Percentiles rank a stretch among this genome's conserved stretches.
phyloP scores from a whole-genome alignment of 2,797 vertebrate genomes.

The Pangasius larnaudii region DNA sequence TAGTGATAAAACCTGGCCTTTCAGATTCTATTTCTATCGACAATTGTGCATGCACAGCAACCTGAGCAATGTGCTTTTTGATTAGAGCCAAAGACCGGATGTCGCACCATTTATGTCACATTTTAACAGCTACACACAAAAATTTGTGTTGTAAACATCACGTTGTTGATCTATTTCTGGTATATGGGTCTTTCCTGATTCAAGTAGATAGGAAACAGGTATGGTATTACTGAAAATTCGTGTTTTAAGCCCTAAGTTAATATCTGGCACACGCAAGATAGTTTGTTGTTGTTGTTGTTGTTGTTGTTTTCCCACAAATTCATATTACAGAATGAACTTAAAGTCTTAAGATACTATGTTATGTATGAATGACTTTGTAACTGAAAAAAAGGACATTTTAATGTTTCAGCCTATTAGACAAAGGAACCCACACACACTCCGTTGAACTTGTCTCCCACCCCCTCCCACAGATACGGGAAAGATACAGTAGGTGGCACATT shows the following conservation, averaged over 20 bases:
- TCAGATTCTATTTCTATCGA: not conserved
- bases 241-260: not conserved
- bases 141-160: not conserved
- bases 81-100: not conserved
- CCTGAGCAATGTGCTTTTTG: not conserved
- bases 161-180: not conserved
- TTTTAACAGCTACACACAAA: not conserved
- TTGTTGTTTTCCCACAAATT: not conserved
- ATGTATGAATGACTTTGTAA: not conserved
- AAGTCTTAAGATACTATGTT: not conserved
- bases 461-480: not conserved
- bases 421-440: not conserved
- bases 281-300: not conserved
- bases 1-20: not conserved
- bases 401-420: not conserved
- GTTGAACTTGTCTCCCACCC: not conserved
- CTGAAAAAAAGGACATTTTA: not conserved
- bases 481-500: not conserved
- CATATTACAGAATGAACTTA: not conserved
- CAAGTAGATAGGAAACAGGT: not conserved
- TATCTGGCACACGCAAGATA: not conserved
- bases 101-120: not conserved
- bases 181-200: not conserved
- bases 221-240: not conserved
- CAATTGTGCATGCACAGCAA: not conserved